Conservation (phyloP, 2,888 invertebrate species). For the Sphaerophoria taeniata region DNA sequence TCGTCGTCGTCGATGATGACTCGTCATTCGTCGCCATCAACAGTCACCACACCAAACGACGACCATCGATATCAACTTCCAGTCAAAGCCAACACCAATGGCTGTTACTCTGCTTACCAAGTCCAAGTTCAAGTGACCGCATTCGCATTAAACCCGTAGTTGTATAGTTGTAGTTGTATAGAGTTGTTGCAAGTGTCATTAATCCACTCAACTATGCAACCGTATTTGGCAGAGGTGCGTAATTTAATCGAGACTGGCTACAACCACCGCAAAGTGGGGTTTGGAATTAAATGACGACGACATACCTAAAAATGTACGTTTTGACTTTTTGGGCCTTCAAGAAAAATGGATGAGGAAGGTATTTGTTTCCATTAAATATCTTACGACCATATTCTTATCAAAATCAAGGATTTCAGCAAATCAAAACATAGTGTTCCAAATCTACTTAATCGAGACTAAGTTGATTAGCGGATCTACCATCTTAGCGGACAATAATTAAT, state of each 20-base stretch:
- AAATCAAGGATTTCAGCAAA: no score
- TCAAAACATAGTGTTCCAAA: no score
- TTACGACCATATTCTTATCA: no score
- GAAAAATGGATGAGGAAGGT: no score
- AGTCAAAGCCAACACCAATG: background rate
- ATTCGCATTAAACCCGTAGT: conserved; percentile 22
- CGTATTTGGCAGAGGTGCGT: conserved; percentile 50
- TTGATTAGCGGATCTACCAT: no score
- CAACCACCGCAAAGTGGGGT: conserved; percentile 35
- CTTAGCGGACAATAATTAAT: no score
- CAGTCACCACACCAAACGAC: background rate
- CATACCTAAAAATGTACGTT: background rate
- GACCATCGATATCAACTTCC: background rate
- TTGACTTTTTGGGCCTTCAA: no score
- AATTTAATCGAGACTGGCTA: conserved; percentile 29
- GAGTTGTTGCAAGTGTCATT: background rate
- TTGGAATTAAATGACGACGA: conserved; percentile 45
- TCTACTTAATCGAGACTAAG: no score
- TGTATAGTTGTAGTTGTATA: background rate
- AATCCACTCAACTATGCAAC: conserved; percentile 11
- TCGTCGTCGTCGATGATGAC: background rate
- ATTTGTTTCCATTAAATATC: no score
- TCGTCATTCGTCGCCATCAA: conserved; percentile 6
- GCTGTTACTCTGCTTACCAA: conserved; percentile 46
- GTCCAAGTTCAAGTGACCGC: conserved; percentile 72